phyloP scores from a whole-genome alignment of 2,888 invertebrate species.

The Yponomeuta sedellus region DNA sequence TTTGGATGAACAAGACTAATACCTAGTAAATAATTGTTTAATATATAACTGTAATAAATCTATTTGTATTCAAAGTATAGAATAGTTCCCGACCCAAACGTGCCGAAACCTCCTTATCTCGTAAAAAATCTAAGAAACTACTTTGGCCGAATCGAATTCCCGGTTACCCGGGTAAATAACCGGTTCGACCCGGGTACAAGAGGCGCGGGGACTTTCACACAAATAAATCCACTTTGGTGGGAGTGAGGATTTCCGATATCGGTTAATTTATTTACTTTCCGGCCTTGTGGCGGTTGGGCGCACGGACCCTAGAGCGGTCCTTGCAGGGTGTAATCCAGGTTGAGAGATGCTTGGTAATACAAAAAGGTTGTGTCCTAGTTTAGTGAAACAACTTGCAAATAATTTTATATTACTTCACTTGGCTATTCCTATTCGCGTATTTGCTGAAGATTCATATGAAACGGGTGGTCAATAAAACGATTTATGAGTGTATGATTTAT shows the following conservation, averaged over 20 bases:
- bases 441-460: too few species aligned
- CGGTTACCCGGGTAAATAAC: conserved; percentile 1
- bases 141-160: not conserved
- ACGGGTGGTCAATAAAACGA: too few species aligned
- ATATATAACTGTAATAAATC: too few species aligned
- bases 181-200: not conserved
- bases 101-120: not conserved
- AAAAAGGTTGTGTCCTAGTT: too few species aligned
- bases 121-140: not conserved
- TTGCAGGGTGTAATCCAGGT: too few species aligned
- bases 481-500: too few species aligned
- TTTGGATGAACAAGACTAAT: too few species aligned
- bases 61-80: not conserved
- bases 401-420: too few species aligned
- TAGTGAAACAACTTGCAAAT: too few species aligned
- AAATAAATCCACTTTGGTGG: conserved; percentile 21
- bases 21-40: too few species aligned
- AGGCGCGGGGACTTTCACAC: not conserved
- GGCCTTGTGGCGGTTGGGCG: conserved; percentile 18
- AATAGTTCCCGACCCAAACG: not conserved
- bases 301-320: not conserved
- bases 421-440: too few species aligned
- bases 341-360: too few species aligned
- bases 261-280: conserved; percentile 66
- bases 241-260: conserved; percentile 55